phyloP scores from a whole-genome alignment of 2,797 vertebrate species.

The Thamnophis elegans region DNA sequence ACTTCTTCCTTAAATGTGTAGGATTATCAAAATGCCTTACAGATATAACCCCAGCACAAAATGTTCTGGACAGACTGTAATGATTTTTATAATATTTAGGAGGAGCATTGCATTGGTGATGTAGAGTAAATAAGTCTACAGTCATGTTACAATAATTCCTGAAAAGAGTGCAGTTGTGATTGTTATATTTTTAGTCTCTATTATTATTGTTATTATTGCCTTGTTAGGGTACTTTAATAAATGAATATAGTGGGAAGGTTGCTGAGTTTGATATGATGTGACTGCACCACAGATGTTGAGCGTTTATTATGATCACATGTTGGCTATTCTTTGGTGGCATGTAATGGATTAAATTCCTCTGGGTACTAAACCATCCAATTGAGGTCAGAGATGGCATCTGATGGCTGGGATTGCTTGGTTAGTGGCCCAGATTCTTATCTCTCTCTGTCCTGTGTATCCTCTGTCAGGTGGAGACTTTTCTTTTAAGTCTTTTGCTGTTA shows the following conservation, averaged over 20 bases:
- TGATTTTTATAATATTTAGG: background rate
- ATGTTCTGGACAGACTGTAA: background rate
- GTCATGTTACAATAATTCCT: background rate
- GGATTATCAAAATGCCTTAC: background rate
- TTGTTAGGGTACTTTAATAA: constrained; percentile 12
- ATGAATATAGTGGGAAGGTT: constrained; percentile 9
- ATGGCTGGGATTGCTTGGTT: background rate
- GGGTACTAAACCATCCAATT: constrained; percentile 5
- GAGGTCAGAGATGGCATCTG: background rate
- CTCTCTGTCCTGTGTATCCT: background rate
- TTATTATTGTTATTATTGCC: background rate
- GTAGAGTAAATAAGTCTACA: constrained; percentile 33
- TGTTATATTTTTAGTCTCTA: background rate
- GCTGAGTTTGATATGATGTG: constrained; percentile 29
- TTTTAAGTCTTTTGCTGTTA: background rate
- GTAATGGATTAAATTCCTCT: constrained; percentile 24
- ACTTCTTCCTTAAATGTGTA: constrained; percentile 8
- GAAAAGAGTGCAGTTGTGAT: background rate
- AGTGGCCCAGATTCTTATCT: background rate
- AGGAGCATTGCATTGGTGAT: constrained; percentile 17
- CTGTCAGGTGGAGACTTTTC: background rate
- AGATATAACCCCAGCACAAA: background rate
- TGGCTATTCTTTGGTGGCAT: constrained; percentile 24
- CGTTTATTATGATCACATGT: background rate
- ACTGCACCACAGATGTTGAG: constrained; percentile 25